phyloP scores from a whole-genome alignment of 2,888 invertebrate genomes.

The Drosophila pseudotalamancana region DNA sequence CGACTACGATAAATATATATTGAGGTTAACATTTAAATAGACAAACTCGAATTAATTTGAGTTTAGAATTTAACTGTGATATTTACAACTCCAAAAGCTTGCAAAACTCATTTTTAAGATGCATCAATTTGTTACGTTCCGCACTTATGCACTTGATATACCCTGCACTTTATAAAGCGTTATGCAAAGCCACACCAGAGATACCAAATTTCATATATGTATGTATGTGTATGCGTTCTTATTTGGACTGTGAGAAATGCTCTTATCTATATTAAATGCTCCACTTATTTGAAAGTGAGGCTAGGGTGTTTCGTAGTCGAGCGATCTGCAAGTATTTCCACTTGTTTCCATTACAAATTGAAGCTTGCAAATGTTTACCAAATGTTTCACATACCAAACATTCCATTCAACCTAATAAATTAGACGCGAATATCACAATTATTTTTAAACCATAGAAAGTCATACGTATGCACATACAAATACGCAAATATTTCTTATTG shows the following conservation, averaged over 20 bases:
- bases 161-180: background rate
- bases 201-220: background rate
- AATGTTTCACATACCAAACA: constrained; percentile 21
- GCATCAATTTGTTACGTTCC: background rate
- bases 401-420: constrained; percentile 3
- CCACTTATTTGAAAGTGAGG: background rate
- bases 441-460: constrained; percentile 3
- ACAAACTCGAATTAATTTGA: background rate
- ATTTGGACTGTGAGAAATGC: too few relatives aligned
- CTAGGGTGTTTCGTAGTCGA: background rate
- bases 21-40: background rate
- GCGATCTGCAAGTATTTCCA: background rate
- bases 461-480: too few relatives aligned
- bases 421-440: background rate
- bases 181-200: background rate
- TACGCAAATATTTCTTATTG: background rate
- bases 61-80: background rate
- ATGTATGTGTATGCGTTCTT: background rate
- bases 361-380: constrained; percentile 7
- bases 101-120: background rate
- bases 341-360: background rate
- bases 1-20: constrained; percentile 3
- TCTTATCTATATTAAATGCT: too few relatives aligned
- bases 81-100: too few relatives aligned
- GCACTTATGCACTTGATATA: background rate